These are phyloP conservation scores for Agriotes lineatus DNA, from an alignment of 2,888 invertebrate genomes.

Conservation along the genomic window DNA sequence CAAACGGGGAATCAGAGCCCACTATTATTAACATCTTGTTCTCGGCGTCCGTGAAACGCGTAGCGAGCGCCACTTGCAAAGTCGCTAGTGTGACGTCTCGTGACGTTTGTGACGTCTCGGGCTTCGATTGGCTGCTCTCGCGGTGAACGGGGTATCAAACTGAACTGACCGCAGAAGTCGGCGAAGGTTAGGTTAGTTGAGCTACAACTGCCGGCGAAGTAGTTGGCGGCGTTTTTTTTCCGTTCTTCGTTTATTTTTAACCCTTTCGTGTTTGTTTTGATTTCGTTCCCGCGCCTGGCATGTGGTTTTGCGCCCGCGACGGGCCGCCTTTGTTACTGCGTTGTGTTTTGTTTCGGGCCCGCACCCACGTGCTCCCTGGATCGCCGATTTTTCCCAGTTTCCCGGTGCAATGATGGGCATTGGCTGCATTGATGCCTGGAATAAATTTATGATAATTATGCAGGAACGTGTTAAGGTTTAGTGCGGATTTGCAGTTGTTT, in stretches of 20 bases:
- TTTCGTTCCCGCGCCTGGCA: conserved; percentile 16
- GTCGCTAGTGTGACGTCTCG: conserved; percentile 52
- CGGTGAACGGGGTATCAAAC: conserved; percentile 55
- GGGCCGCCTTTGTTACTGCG: background rate
- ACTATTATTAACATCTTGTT: conserved; percentile 28
- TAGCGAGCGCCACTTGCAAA: conserved; percentile 55
- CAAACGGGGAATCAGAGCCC: conserved; percentile 10
- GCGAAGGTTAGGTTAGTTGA: conserved; percentile 62
- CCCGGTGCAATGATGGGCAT: conserved; percentile 30
- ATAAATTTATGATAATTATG: conserved; percentile 33
- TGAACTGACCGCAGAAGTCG: conserved; percentile 60
- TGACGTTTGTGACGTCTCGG: conserved; percentile 57
- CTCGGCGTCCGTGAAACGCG: conserved; percentile 27
- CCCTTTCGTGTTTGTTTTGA: conserved; percentile 32
- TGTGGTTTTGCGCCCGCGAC: background rate
- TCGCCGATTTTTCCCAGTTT: too few species aligned
- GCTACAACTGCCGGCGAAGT: conserved; percentile 51
- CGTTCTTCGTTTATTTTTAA: conserved; percentile 32
- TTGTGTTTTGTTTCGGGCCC: background rate
- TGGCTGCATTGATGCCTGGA: conserved; percentile 14
- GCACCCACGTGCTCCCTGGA: background rate
- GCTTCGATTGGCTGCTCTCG: conserved; percentile 54
- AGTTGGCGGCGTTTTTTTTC: conserved; percentile 34
- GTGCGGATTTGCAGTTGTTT: conserved; percentile 26
- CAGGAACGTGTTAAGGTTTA: conserved; percentile 28